Evolutionary conservation across 2,797 vertebrate genomes (phyloP).

Genomic region (Philypnodon macrostomus): DNA sequence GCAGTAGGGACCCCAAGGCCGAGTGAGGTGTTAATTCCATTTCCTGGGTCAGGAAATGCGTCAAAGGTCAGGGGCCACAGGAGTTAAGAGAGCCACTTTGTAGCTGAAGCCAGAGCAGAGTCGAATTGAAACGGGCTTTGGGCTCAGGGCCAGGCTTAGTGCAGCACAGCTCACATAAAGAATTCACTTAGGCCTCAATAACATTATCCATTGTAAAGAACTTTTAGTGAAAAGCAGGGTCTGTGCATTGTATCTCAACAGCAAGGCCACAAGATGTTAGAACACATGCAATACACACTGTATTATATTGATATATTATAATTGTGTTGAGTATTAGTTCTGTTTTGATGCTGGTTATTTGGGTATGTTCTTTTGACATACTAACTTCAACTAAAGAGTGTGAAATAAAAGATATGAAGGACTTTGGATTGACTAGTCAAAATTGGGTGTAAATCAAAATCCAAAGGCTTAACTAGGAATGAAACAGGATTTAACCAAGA

Average conservation of each 20-base stretch:
- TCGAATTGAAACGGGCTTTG: conserved; percentile 28
- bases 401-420: too few species aligned
- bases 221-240: conserved; percentile 4
- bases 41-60: conserved; percentile 80
- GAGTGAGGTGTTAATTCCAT: conserved; percentile 81
- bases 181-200: conserved; percentile 56
- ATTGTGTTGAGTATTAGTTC: too few species aligned
- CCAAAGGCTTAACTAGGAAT: too few species aligned
- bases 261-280: too few species aligned
- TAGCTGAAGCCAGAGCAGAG: conserved; percentile 43
- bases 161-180: conserved; percentile 54
- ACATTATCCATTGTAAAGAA: conserved; percentile 32
- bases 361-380: too few species aligned
- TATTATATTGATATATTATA: too few species aligned
- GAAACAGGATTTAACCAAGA: too few species aligned
- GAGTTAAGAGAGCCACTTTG: conserved; percentile 59
- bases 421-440: too few species aligned
- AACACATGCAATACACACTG: too few species aligned
- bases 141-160: conserved; percentile 39
- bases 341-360: too few species aligned
- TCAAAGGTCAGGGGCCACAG: conserved; percentile 69
- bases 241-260: conserved; percentile 21
- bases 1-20: conserved; percentile 56
- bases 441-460: too few species aligned
- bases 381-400: too few species aligned